Evolutionary conservation across 2,113 vertebrate genomes (phyloP).

Genomic region (Chauna torquata): DNA sequence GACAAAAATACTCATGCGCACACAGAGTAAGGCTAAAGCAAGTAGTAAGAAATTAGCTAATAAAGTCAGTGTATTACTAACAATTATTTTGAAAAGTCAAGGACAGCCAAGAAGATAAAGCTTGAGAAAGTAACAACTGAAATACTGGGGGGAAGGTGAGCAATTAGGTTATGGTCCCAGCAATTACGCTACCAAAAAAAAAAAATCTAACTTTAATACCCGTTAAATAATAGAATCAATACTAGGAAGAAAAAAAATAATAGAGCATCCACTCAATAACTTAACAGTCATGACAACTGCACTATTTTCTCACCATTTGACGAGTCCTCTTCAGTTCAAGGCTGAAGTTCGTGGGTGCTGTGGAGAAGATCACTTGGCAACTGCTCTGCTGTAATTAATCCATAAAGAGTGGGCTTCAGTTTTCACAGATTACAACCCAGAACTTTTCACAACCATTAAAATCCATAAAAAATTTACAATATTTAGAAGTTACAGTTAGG

Average conservation of each 20-base stretch:
- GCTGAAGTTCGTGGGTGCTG: conserved; percentile 15
- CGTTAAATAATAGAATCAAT: background rate
- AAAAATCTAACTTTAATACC: background rate
- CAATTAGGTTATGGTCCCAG: background rate
- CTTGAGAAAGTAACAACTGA: conserved; percentile 2
- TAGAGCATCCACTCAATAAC: background rate
- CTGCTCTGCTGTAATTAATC: conserved; percentile 40
- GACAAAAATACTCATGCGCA: background rate
- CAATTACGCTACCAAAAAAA: background rate
- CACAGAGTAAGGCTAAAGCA: background rate
- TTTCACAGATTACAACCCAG: conserved; percentile 21
- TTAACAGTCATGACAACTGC: background rate
- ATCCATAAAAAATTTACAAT: background rate
- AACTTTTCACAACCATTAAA: conserved; percentile 14
- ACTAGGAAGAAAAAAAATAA: background rate
- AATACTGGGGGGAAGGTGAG: background rate
- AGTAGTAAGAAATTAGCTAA: background rate
- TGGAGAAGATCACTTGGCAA: conserved; percentile 14
- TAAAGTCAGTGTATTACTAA: background rate
- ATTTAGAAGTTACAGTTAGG: background rate
- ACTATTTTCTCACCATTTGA: conserved; percentile 43
- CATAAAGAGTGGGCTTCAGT: conserved; percentile 40
- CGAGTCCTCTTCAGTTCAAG: background rate
- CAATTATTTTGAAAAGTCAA: background rate
- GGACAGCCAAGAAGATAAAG: background rate